Base-by-base conservation (phyloP, 1,140 invertebrate species). In the Nasonia longicornis region DNA sequence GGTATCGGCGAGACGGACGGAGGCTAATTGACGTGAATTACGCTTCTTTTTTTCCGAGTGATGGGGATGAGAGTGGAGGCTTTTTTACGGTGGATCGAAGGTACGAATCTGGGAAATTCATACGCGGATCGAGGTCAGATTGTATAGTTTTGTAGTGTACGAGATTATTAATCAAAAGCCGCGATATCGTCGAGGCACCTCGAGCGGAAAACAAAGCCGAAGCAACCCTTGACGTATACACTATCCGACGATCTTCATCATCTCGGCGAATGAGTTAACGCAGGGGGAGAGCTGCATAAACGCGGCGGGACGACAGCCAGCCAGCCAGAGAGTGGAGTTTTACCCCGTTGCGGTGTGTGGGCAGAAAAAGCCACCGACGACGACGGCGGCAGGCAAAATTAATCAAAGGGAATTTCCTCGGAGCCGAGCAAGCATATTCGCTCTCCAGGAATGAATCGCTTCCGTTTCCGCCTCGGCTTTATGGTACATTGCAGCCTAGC, bases 351-450 rank as follows among this genome's bases (percentile, higher is more conserved):
- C 20, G 52, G 52, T 58, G 16, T n/a, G 52, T n/a, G 52, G 52
- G 16, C 20, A 58, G 52, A 58, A 58, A 58, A 58, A 58, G 72
- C 29, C 72, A 3, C 22, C 71, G 45, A 26, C 71, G 26, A 11
- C 45, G 22, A 22, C 26, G 72, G 2, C 26, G 45, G 8, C 7
- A 35, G 80, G 70, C 70, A 86, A 92, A 91, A 86, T 90, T 93
- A 90, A 92, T 92, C 86, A 92, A 92, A 89, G 92, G 88, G 87
- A 91, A 92, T 90, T 91, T 92, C 75, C 42, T 52, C 74, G 91
- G 91, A 81, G 91, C 91, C 86, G 91, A 92, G 84, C 90, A 90
- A 90, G 89, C 90, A 90, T 91, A 91, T 90, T 90, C 89, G 87
- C 89, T 86, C 86, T 90, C 52, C 52, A 91, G 90, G 90, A 91